Conservation (phyloP, 2,888 invertebrate genomes). For the Caenorhabditis parvicauda region DNA sequence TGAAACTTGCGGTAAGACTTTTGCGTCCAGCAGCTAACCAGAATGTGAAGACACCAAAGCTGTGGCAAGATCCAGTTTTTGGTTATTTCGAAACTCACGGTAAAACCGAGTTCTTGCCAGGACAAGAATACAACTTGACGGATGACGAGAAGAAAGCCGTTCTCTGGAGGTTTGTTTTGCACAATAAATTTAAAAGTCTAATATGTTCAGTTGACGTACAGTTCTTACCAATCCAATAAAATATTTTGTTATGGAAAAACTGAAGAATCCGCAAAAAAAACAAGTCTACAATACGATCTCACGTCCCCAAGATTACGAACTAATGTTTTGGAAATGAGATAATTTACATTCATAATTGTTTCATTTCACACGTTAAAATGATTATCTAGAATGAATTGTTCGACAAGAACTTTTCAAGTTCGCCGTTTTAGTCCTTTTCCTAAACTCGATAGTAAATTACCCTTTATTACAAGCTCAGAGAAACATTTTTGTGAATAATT, state of each 20-base stretch:
- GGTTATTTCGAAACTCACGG: slow-evolving; percentile 51
- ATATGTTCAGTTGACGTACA: no score
- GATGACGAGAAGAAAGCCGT: slow-evolving; percentile 60
- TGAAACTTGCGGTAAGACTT: slow-evolving; percentile 54
- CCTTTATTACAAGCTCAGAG: no score
- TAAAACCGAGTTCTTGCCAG: slow-evolving; percentile 61
- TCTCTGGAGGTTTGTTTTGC: slow-evolving; percentile 37
- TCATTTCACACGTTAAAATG: no score
- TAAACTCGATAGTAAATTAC: no score
- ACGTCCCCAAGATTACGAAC: no score
- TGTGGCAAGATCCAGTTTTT: slow-evolving; percentile 60
- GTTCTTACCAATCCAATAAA: neutral
- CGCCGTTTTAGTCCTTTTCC: no score
- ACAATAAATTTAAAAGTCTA: no score
- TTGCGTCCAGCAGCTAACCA: slow-evolving; percentile 61
- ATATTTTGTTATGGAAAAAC: neutral
- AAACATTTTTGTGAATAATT: neutral
- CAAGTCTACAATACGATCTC: no score
- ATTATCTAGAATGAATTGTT: no score
- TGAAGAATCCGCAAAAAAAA: neutral
- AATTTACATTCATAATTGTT: no score
- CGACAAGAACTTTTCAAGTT: no score
- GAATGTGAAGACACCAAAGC: slow-evolving; percentile 52
- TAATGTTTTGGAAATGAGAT: no score
- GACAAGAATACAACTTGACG: slow-evolving; percentile 60